phyloP scores from a whole-genome alignment of 64 coral and sea anemone species.

The Dendronephthya gigantea region DNA sequence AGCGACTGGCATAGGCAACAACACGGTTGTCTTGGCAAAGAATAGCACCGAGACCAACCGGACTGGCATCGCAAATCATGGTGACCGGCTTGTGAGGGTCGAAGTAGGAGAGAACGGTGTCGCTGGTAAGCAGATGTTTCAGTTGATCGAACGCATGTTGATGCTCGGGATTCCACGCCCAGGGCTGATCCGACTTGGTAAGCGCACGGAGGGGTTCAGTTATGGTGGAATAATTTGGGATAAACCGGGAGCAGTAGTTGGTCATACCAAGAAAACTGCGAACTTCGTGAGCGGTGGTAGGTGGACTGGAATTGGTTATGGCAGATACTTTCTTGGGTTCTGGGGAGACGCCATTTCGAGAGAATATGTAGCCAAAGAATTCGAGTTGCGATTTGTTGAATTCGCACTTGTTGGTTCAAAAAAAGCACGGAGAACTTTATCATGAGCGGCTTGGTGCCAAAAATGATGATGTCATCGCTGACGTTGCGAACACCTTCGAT shows the following conservation, averaged over 20 bases:
- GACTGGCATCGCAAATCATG: neutral
- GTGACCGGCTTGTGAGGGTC: neutral
- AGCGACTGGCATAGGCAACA: neutral
- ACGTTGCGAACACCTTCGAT: neutral
- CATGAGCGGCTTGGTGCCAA: constrained; percentile 19
- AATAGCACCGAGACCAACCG: neutral
- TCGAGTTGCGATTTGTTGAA: neutral
- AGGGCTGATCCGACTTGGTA: constrained; percentile 16
- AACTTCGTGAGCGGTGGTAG: neutral
- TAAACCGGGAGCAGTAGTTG: neutral
- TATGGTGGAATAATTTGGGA: neutral
- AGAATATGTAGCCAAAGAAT: constrained; percentile 21
- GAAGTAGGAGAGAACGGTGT: neutral
- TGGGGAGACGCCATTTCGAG: constrained; percentile 15
- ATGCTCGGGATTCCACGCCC: neutral
- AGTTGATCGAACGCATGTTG: neutral
- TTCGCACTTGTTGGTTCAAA: constrained; percentile 22
- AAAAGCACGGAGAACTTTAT: constrained; percentile 3
- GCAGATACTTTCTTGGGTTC: constrained; percentile 11
- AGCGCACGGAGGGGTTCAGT: neutral
- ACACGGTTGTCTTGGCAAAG: neutral
- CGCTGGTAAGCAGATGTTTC: neutral
- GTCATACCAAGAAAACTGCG: constrained; percentile 20
- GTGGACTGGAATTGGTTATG: neutral
- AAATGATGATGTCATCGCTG: constrained; percentile 37